Evolutionary conservation across 2,797 vertebrate species (phyloP), one percentile per base, ranked within the genome.

Genomic region (Lacerta bilineata): DNA sequence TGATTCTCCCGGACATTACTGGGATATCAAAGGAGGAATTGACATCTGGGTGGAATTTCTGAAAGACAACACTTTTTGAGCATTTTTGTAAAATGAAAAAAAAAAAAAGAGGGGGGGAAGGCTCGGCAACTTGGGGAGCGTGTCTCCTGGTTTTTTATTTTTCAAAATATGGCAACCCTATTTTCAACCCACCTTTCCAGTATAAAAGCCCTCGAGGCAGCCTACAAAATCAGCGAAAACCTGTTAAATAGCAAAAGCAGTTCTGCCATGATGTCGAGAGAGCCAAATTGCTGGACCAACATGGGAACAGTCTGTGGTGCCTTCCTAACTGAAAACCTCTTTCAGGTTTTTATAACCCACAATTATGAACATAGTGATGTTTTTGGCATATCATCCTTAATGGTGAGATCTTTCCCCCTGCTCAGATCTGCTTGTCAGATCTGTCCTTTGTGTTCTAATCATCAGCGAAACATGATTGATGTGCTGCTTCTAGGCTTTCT

Each of bases 391-490:
- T 68, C 87, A 74, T 71, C 78, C 33, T 0, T 55, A 84, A 84
- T 33, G 61, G 89, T 86, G 74, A 90, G 90, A 86, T 0, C 10
- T 68, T 68, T 88, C 33, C 66, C 29, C 29, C 29, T 59, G 75
- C 6, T 0, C 2, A 68, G 23, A 79, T 79, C 77, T 79, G 0
- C 80, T 90, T 39, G 17, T 69, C 71, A 90, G 78, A 87, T 43
- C 27, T 78, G 9, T 27, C 76, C 36, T 59, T 71, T 84, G 33
- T 41, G 55, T 75, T 55, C 89, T 83, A 72, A 89, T 41, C 85
- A 86, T 72, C 72, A 79, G 82, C 8, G 68, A 59, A 89, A 79
- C 2, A 68, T 36, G 18, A 80, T 39, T 89, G 77, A 74, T 85
- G 64, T 33, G 10, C 17, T 68, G 33, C n/a, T 55, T 79, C 29